A percentile compares a stretch with the other conserved stretches of the same genome.
Evolutionary conservation across 2,113 vertebrate species (phyloP).

Genomic region (Pseudopodoces humilis): DNA sequence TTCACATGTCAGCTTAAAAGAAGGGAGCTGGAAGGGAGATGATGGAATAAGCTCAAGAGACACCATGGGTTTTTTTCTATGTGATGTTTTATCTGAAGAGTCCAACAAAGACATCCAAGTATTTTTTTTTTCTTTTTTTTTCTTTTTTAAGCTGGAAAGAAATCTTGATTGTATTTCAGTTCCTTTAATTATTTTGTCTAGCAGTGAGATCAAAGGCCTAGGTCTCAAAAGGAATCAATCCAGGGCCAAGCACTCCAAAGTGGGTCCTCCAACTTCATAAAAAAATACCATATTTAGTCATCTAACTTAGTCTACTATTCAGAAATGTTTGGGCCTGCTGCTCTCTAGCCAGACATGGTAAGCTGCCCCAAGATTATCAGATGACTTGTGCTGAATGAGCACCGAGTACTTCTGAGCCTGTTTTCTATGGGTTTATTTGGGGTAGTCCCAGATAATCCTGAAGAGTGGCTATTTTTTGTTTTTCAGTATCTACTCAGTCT

Average conservation of each 20-base stretch:
- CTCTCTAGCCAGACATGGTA: conserved; percentile 15
- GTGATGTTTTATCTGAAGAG: conserved; percentile 14
- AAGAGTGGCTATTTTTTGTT: not conserved
- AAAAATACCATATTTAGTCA: conserved; percentile 63
- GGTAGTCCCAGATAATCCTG: not conserved
- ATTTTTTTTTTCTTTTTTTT: not conserved
- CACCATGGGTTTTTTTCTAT: not conserved
- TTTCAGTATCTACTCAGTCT: not conserved
- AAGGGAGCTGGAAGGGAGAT: not conserved
- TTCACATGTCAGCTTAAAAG: not conserved
- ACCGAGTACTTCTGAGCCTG: not conserved
- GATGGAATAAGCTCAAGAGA: not conserved
- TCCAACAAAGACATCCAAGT: conserved; percentile 35
- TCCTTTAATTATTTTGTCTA: conserved; percentile 66
- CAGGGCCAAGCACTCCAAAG: conserved; percentile 27
- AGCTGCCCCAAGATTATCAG: conserved; percentile 44
- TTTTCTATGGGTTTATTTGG: not conserved
- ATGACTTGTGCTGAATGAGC: conserved; percentile 15
- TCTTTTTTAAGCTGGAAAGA: conserved; percentile 17
- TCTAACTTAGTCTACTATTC: conserved; percentile 4
- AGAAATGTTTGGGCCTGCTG: conserved; percentile 3
- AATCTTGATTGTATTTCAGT: conserved; percentile 18
- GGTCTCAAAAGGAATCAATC: conserved; percentile 23
- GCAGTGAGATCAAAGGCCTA: conserved; percentile 47
- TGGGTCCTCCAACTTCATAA: conserved; percentile 45